Evolutionary conservation across 1,140 invertebrate genomes (phyloP), one percentile per base, ranked within the genome.

Genomic region (Drosophila erecta): DNA sequence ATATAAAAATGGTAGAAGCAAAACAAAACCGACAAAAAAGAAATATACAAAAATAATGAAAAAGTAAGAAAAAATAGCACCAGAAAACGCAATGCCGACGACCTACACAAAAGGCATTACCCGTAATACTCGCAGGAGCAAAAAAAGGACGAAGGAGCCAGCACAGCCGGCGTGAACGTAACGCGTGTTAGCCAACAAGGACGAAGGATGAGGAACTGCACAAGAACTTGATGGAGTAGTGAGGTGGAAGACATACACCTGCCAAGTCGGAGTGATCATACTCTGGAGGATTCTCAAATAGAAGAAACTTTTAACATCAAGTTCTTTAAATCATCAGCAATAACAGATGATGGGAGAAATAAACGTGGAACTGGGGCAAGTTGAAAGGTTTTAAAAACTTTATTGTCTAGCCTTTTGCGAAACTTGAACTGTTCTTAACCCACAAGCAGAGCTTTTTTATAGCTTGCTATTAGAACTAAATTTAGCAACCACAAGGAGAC

Each of bases 91-190:
- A 84, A 74, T 59, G 69, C 59, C 62, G 81, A 54, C 81, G 60
- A 76, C 65, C 79, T 62, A 79, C 66, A 89, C 84, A 86, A 86
- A 81, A 87, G 83, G 79, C 76, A 85, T 78, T 53, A 72, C 67
- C 69, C 69, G 66, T 85, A 77, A 87, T 80, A 78, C 67, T 54
- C 43, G 60, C 47, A 59, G 57, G 59, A 84, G 43, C 69, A 62
- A 53, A 35, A 37, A 43, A 51, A 40, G 43, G 50, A 24, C 33
- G 7, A 33, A 7, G 17, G 17, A 11, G 24, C 40, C 50, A 67
- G 33, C 22, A 15, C 47, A 59, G 17, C 40, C 47, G 35, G 47
- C 33, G 70, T 53, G 64, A 78, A 59, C 44, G 74, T 53, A 73
- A 77, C 67, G 81, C 67, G 76, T 66, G 51, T 57, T 17, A 17